A percentile compares a stretch with the other conserved stretches of the same genome.
Evolutionary conservation across 2,113 vertebrate genomes (phyloP).

Genomic region (Picathartes gymnocephalus): DNA sequence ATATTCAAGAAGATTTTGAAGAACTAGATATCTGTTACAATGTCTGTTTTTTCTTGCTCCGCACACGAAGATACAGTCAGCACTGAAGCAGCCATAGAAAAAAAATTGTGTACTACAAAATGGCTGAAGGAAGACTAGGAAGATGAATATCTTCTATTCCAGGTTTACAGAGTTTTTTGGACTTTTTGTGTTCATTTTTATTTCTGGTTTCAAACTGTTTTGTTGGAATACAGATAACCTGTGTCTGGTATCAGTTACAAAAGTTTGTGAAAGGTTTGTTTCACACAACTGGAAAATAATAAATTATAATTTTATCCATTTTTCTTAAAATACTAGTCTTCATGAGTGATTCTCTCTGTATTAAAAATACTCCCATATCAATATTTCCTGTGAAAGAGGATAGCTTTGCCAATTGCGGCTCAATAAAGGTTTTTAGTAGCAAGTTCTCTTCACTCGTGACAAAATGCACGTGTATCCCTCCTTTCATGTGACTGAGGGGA

Average conservation of each 20-base stretch:
- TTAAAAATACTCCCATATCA: neutral
- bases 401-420: neutral
- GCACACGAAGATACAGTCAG: neutral
- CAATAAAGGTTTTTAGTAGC: neutral
- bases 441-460: neutral
- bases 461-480: neutral
- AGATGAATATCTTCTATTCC: neutral
- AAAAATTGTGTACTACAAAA: neutral
- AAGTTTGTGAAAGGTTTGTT: neutral
- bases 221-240: neutral
- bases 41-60: neutral
- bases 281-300: neutral
- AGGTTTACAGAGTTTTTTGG: neutral
- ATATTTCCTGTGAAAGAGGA: neutral
- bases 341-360: neutral
- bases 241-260: rapidly evolving
- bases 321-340: neutral
- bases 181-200: neutral
- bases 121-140: neutral
- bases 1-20: neutral
- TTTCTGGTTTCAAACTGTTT: neutral
- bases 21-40: neutral
- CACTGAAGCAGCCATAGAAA: neutral
- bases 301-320: neutral
- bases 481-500: neutral